These are phyloP conservation scores for Coluber constrictor DNA, from an alignment of 2,797 vertebrate species.

Conservation along the genomic window DNA sequence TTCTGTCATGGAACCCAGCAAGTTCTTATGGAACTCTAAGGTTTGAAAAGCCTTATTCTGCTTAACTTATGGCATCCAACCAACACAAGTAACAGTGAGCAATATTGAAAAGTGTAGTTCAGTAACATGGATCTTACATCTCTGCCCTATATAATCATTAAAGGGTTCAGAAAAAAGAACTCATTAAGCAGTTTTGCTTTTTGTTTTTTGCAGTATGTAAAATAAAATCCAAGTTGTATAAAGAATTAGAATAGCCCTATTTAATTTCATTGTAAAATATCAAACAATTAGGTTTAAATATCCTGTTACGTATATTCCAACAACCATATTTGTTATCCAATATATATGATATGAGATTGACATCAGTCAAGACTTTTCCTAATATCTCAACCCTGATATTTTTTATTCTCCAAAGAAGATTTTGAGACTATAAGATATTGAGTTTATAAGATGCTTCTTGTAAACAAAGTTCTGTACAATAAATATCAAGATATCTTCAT, in stretches of 20 bases:
- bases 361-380: not conserved
- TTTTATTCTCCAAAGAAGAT: not conserved
- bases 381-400: not conserved
- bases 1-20: not conserved
- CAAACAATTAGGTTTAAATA: not conserved
- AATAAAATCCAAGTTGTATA: not conserved
- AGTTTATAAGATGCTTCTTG: not conserved
- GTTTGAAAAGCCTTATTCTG: not conserved
- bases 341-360: not conserved
- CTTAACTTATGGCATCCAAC: not conserved
- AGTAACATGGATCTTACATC: not conserved
- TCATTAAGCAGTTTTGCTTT: not conserved
- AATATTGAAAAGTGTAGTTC: not conserved
- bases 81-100: not conserved
- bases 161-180: not conserved
- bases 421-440: not conserved
- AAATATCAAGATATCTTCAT: not conserved
- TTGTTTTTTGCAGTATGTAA: not conserved
- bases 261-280: not conserved
- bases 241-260: not conserved
- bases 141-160: not conserved
- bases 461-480: not conserved
- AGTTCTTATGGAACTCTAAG: not conserved
- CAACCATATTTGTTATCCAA: not conserved
- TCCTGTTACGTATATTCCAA: not conserved